These are phyloP conservation scores for Orthosia gothica DNA, from an alignment of 2,888 invertebrate species.

Conservation along the genomic window DNA sequence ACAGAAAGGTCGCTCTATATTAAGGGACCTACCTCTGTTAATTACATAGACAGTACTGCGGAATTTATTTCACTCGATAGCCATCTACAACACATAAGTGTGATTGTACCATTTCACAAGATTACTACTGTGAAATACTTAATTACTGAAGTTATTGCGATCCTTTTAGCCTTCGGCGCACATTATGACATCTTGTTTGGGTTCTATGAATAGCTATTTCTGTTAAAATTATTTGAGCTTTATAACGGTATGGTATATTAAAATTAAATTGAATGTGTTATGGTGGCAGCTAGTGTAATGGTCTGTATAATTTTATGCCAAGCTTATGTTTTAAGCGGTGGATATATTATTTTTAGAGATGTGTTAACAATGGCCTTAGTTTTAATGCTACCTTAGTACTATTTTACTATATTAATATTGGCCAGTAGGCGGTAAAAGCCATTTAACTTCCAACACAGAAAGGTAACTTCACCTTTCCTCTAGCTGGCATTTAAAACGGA, in stretches of 20 bases:
- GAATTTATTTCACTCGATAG: slow-evolving; percentile 71
- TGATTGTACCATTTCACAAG: slow-evolving; percentile 69
- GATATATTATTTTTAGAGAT: slow-evolving; percentile 46
- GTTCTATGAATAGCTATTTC: slow-evolving; percentile 36
- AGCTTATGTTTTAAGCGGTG: slow-evolving; percentile 37
- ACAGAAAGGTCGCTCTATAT: slow-evolving; percentile 68
- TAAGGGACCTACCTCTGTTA: slow-evolving; percentile 71
- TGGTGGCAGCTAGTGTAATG: not conserved
- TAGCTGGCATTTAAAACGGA: too few species aligned
- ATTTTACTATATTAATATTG: slow-evolving; percentile 15
- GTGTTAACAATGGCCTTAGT: slow-evolving; percentile 38
- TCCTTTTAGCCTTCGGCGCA: slow-evolving; percentile 59
- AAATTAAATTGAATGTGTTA: slow-evolving; percentile 59
- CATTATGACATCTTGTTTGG: slow-evolving; percentile 57
- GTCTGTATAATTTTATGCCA: slow-evolving; percentile 22
- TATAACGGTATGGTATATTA: slow-evolving; percentile 55
- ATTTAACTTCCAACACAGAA: not conserved
- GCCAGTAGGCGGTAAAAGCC: not conserved
- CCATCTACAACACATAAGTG: slow-evolving; percentile 69
- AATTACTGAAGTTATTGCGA: slow-evolving; percentile 71
- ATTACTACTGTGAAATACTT: slow-evolving; percentile 69
- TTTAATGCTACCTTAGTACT: slow-evolving; percentile 23
- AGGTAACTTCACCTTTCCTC: not conserved
- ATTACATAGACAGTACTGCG: slow-evolving; percentile 69
- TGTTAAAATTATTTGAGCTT: slow-evolving; percentile 59